A percentile compares a stretch with the other conserved stretches of the same genome.
Evolutionary conservation across 2,888 invertebrate species (phyloP).

Genomic region (Spisula subtruncata): DNA sequence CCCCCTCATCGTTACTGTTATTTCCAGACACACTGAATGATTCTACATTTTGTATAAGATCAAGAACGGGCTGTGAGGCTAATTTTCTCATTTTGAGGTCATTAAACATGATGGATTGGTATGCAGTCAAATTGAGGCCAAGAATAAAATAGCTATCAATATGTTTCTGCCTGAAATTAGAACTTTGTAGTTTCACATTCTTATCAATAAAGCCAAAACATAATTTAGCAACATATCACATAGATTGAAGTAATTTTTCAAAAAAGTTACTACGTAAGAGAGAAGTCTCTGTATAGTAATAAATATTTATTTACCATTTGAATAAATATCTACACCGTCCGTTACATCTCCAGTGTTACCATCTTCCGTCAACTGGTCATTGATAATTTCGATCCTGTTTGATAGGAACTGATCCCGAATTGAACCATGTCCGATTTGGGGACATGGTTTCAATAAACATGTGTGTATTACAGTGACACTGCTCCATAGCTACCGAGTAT

Average conservation of each 20-base stretch:
- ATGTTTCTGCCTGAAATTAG: conserved; percentile 36
- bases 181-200: conserved; percentile 42
- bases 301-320: too few relatives aligned
- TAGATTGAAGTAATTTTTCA: conserved; percentile 47
- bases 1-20: conserved; percentile 46
- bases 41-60: conserved; percentile 23
- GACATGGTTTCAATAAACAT: too few relatives aligned
- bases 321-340: not conserved
- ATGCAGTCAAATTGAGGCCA: conserved; percentile 44
- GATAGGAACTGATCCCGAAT: too few relatives aligned
- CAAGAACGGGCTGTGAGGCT: not conserved
- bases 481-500: too few relatives aligned
- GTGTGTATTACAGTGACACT: too few relatives aligned
- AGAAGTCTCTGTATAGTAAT: not conserved
- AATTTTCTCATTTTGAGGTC: conserved; percentile 39
- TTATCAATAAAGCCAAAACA: conserved; percentile 42
- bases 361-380: too few relatives aligned
- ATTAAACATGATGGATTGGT: conserved; percentile 33
- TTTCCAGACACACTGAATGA: conserved; percentile 43
- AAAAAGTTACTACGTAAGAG: too few relatives aligned
- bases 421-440: too few relatives aligned
- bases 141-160: conserved; percentile 47
- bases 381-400: too few relatives aligned
- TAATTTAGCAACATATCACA: conserved; percentile 42
- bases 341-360: too few relatives aligned